Conservation (phyloP, 2,797 vertebrate genomes). For the Oreochromis grahami region DNA sequence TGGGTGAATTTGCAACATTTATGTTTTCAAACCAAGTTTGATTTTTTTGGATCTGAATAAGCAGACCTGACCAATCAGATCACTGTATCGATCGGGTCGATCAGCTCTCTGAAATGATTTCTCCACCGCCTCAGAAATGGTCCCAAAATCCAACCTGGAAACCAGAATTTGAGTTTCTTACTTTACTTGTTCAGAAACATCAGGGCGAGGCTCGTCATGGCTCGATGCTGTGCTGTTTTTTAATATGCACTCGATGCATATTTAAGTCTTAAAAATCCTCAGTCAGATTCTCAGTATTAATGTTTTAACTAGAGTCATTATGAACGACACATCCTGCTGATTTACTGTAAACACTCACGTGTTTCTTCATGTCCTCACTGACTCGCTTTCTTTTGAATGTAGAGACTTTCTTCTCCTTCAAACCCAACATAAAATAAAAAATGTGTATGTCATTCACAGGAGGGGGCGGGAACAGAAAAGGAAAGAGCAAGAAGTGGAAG, state of each 20-base stretch:
- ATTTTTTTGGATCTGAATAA: background rate
- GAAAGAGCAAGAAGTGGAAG: slow-evolving; percentile 99
- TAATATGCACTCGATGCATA: background rate
- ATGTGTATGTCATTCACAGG: slow-evolving; percentile 73
- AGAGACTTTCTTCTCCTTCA: background rate
- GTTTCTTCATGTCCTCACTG: background rate
- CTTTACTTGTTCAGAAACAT: background rate
- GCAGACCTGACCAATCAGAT: background rate
- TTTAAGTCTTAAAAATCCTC: background rate
- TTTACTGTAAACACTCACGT: background rate
- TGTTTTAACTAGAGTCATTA: background rate
- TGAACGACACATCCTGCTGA: background rate
- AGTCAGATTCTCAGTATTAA: background rate
- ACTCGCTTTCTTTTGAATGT: background rate
- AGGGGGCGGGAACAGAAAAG: slow-evolving; percentile 94
- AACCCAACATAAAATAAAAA: background rate
- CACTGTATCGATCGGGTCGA: rapidly evolving
- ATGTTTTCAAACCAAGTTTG: background rate
- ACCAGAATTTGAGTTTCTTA: background rate
- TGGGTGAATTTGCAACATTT: rapidly evolving
- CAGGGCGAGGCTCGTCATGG: rapidly evolving
- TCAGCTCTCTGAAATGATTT: background rate
- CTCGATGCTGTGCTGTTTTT: background rate
- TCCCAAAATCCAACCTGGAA: rapidly evolving
- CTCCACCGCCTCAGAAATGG: rapidly evolving